Percentiles rank a stretch among this genome's conserved stretches.
These are phyloP conservation scores for Zeuzera pyrina DNA, from an alignment of 2,888 invertebrate genomes.

Conservation along the genomic window DNA sequence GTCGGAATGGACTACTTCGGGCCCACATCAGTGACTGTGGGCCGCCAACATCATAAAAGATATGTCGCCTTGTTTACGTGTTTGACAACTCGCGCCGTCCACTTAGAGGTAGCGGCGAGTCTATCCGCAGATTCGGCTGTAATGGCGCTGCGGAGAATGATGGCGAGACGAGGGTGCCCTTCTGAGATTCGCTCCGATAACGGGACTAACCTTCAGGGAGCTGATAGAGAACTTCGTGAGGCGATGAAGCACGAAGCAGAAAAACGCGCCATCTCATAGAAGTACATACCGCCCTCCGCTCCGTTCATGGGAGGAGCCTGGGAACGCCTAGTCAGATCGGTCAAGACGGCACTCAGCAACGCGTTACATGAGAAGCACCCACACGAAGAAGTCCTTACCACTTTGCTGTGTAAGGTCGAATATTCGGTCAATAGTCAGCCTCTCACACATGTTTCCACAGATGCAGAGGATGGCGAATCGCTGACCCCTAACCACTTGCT, in stretches of 20 bases:
- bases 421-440: no score
- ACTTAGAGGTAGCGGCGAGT: slow-evolving; percentile 2
- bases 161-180: slow-evolving; percentile 7
- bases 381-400: slow-evolving; percentile 8
- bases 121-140: slow-evolving; percentile 4
- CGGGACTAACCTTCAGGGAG: slow-evolving; percentile 6
- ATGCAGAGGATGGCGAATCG: no score
- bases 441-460: slow-evolving; percentile 7
- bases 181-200: slow-evolving; percentile 5
- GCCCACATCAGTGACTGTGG: slow-evolving; percentile 11
- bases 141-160: slow-evolving; percentile 6
- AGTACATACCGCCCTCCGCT: not conserved
- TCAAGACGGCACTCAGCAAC: slow-evolving; percentile 8
- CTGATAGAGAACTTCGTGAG: slow-evolving; percentile 1
- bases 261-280: not conserved
- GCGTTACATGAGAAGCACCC: slow-evolving; percentile 8
- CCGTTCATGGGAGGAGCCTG: slow-evolving; percentile 8
- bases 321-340: slow-evolving; percentile 12
- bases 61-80: not conserved
- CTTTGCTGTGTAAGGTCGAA: slow-evolving; percentile 7
- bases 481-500: no score
- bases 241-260: not conserved
- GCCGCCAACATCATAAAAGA: slow-evolving; percentile 9
- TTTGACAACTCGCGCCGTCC: slow-evolving; percentile 3
- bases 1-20: slow-evolving; percentile 18